Conservation (phyloP, 1,140 invertebrate species). For the Bombus pyrosoma region DNA sequence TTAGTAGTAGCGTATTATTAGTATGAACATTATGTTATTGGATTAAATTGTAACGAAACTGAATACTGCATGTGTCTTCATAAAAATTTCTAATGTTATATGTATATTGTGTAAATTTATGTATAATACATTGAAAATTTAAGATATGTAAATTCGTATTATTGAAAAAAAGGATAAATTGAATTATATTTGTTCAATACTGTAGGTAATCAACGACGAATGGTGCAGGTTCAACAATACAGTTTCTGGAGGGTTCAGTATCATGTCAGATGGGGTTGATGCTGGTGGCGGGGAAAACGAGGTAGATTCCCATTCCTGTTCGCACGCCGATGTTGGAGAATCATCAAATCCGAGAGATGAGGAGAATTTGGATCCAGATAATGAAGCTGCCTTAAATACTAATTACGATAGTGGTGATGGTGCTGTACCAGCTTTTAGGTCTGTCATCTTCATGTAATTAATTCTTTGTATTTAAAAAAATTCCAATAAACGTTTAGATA, state of each 20-base stretch:
- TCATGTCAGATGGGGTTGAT: conserved; percentile 82
- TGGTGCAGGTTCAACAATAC: conserved; percentile 75
- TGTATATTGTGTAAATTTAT: neutral
- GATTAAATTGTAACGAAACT: neutral
- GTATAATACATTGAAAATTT: neutral
- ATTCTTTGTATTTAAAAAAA: conserved; percentile 30
- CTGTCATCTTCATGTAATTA: conserved; percentile 31
- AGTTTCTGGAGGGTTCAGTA: conserved; percentile 72
- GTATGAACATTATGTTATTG: neutral
- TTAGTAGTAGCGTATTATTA: neutral
- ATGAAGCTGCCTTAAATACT: conserved; percentile 83
- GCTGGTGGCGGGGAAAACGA: conserved; percentile 81
- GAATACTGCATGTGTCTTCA: neutral
- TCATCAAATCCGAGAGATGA: conserved; percentile 78
- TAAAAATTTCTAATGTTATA: neutral
- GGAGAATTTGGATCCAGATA: conserved; percentile 78
- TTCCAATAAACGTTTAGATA: conserved; percentile 44
- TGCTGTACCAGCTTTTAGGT: conserved; percentile 82
- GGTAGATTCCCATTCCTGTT: conserved; percentile 81
- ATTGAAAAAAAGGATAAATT: neutral
- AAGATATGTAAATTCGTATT: neutral
- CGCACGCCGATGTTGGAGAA: conserved; percentile 76
- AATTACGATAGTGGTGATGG: conserved; percentile 86
- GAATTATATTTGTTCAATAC: neutral
- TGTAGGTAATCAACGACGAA: conserved; percentile 38